Conservation (phyloP, 1,140 invertebrate genomes). For the Bombus picipes region DNA sequence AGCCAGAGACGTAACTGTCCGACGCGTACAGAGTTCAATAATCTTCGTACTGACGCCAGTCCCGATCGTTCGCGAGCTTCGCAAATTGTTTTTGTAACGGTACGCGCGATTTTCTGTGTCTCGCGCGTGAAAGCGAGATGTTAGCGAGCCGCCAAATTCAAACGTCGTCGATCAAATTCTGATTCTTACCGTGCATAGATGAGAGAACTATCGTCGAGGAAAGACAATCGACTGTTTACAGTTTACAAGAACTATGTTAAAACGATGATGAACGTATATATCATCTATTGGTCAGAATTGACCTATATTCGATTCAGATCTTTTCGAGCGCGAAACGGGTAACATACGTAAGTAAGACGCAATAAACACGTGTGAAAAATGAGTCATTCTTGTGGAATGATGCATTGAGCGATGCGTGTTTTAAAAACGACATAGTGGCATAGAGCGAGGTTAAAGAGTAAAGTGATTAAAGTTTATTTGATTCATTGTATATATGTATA, state of each 20-base stretch:
- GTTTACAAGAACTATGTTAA: not conserved
- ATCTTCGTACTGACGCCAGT: not conserved
- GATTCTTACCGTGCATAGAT: too few species aligned
- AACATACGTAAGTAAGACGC: not conserved
- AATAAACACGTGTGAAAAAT: not conserved
- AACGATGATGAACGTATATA: not conserved
- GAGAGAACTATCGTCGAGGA: too few species aligned
- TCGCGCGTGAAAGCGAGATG: not conserved
- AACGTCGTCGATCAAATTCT: not conserved
- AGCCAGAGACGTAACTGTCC: not conserved
- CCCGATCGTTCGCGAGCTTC: not conserved
- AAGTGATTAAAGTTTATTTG: not conserved
- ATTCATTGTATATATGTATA: too few species aligned
- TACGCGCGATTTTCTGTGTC: slow-evolving; percentile 2
- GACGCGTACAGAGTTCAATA: not conserved
- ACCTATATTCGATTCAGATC: slow-evolving; percentile 5
- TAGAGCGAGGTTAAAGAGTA: not conserved
- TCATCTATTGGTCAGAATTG: not conserved
- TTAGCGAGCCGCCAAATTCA: not conserved
- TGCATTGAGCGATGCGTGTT: not conserved
- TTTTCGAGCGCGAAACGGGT: not conserved
- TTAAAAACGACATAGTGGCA: not conserved
- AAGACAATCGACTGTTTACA: too few species aligned
- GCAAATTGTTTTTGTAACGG: slow-evolving; percentile 6
- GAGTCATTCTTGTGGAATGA: not conserved